Percentiles rank a stretch among this genome's conserved stretches.
Evolutionary conservation across 2,888 invertebrate species (phyloP).

Genomic region (Platynereis dumerilii): DNA sequence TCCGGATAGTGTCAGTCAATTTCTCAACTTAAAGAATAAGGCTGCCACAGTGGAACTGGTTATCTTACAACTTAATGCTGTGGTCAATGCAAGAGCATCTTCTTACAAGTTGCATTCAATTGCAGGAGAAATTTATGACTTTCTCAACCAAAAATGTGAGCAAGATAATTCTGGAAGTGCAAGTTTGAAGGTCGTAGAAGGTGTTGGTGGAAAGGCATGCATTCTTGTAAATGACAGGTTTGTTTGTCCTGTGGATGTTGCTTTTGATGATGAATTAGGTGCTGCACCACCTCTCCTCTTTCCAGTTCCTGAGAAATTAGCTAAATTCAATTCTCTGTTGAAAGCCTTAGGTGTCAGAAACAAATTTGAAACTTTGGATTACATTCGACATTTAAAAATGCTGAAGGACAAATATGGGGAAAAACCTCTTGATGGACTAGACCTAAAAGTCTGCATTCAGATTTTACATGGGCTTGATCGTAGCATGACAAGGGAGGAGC

Average conservation of each 20-base stretch:
- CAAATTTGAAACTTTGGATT: slow-evolving; percentile 33
- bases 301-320: too few relatives aligned
- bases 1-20: too few relatives aligned
- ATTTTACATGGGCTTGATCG: slow-evolving; percentile 26
- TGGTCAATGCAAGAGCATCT: too few relatives aligned
- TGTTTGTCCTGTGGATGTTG: slow-evolving; percentile 22
- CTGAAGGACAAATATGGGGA: slow-evolving; percentile 15
- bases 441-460: slow-evolving; percentile 26
- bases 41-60: too few relatives aligned
- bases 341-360: slow-evolving; percentile 33
- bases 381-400: slow-evolving; percentile 9
- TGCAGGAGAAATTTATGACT: too few relatives aligned
- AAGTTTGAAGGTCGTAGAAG: not conserved
- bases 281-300: too few relatives aligned
- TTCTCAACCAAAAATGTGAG: too few relatives aligned
- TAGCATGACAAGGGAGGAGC: slow-evolving; percentile 23
- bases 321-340: slow-evolving; percentile 16
- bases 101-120: too few relatives aligned
- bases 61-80: too few relatives aligned
- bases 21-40: too few relatives aligned
- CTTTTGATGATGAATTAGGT: slow-evolving; percentile 4
- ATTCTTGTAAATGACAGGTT: slow-evolving; percentile 23
- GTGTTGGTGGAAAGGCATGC: slow-evolving; percentile 19
- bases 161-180: too few relatives aligned
- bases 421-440: slow-evolving; percentile 13